Conservation (phyloP, 1,140 invertebrate species). For the Panonychus citri region DNA sequence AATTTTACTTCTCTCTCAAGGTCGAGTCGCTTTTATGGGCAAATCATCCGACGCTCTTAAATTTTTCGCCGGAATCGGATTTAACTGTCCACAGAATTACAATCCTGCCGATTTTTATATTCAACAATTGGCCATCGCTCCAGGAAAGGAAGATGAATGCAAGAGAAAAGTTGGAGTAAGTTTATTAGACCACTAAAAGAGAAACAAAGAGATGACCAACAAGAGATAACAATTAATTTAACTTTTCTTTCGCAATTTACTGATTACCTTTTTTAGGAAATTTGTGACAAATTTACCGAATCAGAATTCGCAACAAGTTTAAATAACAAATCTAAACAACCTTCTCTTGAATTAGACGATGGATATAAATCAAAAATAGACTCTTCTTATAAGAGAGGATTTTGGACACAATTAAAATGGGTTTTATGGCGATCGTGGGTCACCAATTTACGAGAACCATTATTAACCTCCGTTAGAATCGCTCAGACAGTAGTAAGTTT, state of each 20-base stretch:
- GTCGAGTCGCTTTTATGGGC: constrained; percentile 56
- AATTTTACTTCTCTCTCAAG: constrained; percentile 44
- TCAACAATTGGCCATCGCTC: constrained; percentile 37
- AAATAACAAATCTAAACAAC: too few relatives aligned
- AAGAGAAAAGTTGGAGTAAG: constrained; percentile 18
- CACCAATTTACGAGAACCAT: constrained; percentile 61
- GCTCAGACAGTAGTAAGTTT: constrained; percentile 61
- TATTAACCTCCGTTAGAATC: constrained; percentile 61
- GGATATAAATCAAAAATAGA: too few relatives aligned
- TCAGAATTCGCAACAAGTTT: too few relatives aligned
- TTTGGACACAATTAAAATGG: constrained; percentile 63
- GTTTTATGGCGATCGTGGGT: constrained; percentile 76
- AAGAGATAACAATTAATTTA: too few relatives aligned
- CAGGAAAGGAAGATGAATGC: constrained; percentile 44
- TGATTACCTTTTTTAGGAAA: not conserved
- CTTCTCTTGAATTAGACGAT: too few relatives aligned
- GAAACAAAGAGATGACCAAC: too few relatives aligned
- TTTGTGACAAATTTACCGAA: constrained; percentile 26
- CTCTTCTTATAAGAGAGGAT: constrained; percentile 38
- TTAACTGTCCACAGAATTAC: constrained; percentile 23
- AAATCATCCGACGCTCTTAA: constrained; percentile 43
- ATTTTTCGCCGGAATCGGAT: constrained; percentile 46
- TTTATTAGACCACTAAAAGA: too few relatives aligned
- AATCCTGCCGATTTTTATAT: constrained; percentile 24
- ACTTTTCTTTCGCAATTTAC: not conserved